These are phyloP conservation scores for Pangasius krempfi DNA, from an alignment of 2,797 vertebrate genomes.

Conservation along the genomic window DNA sequence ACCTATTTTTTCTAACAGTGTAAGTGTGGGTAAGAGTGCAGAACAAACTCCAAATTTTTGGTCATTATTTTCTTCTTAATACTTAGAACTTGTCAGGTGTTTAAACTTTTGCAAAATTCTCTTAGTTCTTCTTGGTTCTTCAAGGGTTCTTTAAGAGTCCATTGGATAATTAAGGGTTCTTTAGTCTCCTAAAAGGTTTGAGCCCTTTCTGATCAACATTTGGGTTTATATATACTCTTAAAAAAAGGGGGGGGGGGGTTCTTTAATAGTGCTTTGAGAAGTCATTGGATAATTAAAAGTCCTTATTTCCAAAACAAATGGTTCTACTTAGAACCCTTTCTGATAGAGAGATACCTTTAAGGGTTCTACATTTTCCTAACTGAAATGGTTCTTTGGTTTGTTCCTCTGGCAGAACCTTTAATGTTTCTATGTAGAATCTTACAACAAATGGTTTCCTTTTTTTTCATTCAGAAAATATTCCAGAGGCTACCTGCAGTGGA, in stretches of 20 bases:
- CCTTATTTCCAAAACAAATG: neutral
- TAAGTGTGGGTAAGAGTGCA: neutral
- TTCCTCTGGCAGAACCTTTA: neutral
- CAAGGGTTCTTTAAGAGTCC: neutral
- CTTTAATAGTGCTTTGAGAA: neutral
- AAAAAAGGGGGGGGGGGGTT: neutral
- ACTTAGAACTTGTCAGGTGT: neutral
- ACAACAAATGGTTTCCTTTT: neutral
- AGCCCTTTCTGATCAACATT: neutral
- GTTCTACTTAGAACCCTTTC: neutral
- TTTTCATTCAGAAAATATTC: neutral
- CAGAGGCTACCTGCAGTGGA: neutral
- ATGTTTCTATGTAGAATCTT: neutral
- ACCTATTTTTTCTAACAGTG: neutral
- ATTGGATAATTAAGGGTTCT: neutral
- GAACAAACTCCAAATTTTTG: neutral
- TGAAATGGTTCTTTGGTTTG: neutral
- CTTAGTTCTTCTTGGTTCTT: neutral
- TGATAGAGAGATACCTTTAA: neutral
- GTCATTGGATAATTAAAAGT: neutral
- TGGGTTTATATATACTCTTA: neutral
- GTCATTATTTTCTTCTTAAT: neutral
- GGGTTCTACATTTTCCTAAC: neutral
- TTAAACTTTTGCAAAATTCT: neutral
- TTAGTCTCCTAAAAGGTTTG: neutral